Percentiles rank a stretch among this genome's conserved stretches.
These are phyloP conservation scores for Lordiphosa mommai DNA, from an alignment of 1,140 invertebrate genomes.

Conservation along the genomic window DNA sequence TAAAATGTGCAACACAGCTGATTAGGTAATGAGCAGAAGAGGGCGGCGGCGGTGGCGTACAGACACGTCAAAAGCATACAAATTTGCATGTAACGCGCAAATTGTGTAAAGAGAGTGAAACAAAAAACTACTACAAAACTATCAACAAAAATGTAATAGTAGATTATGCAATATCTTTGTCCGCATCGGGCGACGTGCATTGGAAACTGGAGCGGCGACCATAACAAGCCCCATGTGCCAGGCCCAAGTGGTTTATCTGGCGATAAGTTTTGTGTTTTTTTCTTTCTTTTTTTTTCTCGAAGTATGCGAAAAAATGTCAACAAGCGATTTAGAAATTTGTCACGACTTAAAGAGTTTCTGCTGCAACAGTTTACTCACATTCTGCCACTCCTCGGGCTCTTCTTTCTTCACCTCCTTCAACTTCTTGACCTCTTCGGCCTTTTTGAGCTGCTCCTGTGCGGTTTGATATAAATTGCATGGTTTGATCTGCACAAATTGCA, in stretches of 20 bases:
- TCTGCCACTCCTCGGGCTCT: conserved; percentile 95
- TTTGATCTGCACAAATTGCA: conserved; percentile 93
- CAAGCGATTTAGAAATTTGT: conserved; percentile 45
- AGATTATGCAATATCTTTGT: conserved; percentile 70
- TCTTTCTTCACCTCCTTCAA: conserved; percentile 87
- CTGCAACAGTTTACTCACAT: conserved; percentile 83
- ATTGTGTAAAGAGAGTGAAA: conserved; percentile 33
- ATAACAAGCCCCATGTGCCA: conserved; percentile 27
- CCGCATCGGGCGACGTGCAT: conserved; percentile 58
- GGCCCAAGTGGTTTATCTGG: conserved; percentile 35
- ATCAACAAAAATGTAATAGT: conserved; percentile 58
- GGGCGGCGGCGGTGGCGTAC: conserved; percentile 32
- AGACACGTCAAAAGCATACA: conserved; percentile 54
- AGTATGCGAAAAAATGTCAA: conserved; percentile 15
- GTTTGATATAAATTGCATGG: conserved; percentile 91
- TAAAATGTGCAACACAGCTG: conserved; percentile 37
- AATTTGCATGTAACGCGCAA: conserved; percentile 62
- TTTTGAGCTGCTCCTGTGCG: conserved; percentile 91
- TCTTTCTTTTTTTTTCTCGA: background rate
- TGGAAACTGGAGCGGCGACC: conserved; percentile 61
- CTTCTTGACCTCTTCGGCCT: conserved; percentile 91
- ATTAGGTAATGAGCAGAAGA: conserved; percentile 42
- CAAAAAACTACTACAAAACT: conserved; percentile 23
- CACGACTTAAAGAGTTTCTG: conserved; percentile 47
- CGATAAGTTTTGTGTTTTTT: conserved; percentile 14